Evolutionary conservation across 2,113 vertebrate genomes (phyloP).

Genomic region (Salvator merianae): DNA sequence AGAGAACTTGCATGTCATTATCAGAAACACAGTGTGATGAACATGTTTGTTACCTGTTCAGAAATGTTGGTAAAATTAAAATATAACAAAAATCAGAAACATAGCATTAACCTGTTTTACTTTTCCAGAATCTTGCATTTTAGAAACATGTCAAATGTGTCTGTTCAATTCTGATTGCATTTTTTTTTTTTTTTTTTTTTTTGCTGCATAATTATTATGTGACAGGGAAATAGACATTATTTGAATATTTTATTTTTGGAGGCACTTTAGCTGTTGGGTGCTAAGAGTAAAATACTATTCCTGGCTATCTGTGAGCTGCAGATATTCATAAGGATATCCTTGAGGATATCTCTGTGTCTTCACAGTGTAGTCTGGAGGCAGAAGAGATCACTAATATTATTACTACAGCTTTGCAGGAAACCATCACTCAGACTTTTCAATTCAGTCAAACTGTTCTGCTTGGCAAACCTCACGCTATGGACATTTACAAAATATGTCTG

Average conservation of each 20-base stretch:
- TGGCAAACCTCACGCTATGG: neutral
- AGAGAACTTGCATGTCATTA: neutral
- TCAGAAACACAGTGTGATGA: neutral
- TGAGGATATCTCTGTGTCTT: neutral
- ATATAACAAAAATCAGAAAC: neutral
- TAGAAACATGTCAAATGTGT: neutral
- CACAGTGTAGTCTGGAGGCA: neutral
- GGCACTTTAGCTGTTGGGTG: neutral
- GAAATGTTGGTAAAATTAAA: neutral
- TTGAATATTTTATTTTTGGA: neutral
- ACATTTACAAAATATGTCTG: neutral
- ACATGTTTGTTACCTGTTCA: neutral
- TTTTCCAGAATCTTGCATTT: neutral
- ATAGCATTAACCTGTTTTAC: neutral
- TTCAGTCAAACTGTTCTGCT: neutral
- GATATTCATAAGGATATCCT: conserved; percentile 8
- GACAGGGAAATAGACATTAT: neutral
- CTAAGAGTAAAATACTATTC: neutral
- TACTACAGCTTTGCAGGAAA: neutral
- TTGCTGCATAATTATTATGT: neutral
- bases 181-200: neutral
- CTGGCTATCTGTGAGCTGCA: neutral
- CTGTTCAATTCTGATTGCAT: neutral
- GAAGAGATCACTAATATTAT: neutral
- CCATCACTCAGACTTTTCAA: neutral